phyloP scores from a whole-genome alignment of 2,113 vertebrate genomes.

The Tiliqua scincoides region DNA sequence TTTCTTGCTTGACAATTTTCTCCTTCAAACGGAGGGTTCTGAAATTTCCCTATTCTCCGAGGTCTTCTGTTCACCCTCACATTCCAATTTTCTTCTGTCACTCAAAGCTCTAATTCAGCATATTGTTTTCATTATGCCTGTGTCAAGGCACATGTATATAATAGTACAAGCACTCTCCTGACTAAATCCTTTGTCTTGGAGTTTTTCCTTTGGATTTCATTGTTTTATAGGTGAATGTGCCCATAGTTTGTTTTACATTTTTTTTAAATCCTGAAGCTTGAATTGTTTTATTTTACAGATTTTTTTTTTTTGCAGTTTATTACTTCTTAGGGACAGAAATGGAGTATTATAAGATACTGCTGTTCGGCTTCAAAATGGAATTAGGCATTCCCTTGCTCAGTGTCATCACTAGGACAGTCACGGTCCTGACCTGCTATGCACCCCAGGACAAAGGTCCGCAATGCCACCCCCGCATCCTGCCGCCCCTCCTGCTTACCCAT shows the following conservation, averaged over 20 bases:
- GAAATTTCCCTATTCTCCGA: conserved; percentile 32
- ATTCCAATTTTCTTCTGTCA: conserved; percentile 46
- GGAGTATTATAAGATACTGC: not conserved
- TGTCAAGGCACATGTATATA: conserved; percentile 32
- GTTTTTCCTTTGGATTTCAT: not conserved
- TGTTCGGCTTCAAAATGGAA: not conserved
- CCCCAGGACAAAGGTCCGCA: too few species aligned
- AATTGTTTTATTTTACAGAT: conserved; percentile 36
- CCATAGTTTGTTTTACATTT: not conserved
- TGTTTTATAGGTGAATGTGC: conserved; percentile 33
- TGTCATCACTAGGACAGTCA: too few species aligned
- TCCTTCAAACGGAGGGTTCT: conserved; percentile 44
- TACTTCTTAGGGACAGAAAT: not conserved
- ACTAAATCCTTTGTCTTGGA: conserved; percentile 12
- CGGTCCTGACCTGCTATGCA: too few species aligned
- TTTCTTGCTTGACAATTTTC: conserved; percentile 35
- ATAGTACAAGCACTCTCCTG: not conserved
- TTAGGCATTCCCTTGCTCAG: not conserved
- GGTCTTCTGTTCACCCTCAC: conserved; percentile 17
- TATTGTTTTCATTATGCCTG: conserved; percentile 36
- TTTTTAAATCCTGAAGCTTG: conserved; percentile 16
- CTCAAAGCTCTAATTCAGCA: conserved; percentile 34
- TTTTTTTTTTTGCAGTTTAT: not conserved
- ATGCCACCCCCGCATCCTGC: too few species aligned
- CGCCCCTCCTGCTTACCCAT: too few species aligned